Conservation (phyloP, 2,797 vertebrate species). For the Taeniopygia guttata region DNA sequence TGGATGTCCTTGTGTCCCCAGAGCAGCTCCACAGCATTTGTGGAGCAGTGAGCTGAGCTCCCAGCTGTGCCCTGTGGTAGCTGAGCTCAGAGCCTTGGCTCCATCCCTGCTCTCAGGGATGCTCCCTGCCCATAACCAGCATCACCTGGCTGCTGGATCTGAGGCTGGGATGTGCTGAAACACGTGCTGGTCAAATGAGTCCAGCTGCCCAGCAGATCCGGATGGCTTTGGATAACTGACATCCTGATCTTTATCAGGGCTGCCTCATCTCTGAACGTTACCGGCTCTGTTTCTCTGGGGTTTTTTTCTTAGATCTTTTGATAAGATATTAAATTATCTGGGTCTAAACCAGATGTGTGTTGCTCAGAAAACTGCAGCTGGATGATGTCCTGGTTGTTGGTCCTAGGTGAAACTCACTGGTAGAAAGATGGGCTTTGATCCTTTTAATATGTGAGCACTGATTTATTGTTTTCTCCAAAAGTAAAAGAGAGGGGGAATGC, state of each 20-base stretch:
- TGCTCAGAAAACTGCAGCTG: neutral
- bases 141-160: rapidly evolving
- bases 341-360: neutral
- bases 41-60: neutral
- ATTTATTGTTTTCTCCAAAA: neutral
- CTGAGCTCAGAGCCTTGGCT: neutral
- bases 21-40: neutral
- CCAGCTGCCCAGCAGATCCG: neutral
- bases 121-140: neutral
- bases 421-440: neutral
- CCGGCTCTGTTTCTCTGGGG: neutral
- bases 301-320: neutral
- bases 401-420: neutral
- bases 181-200: neutral
- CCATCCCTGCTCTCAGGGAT: neutral
- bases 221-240: neutral
- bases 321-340: neutral
- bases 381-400: neutral
- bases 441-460: neutral
- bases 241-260: neutral
- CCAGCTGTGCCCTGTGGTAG: neutral
- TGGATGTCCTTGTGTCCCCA: neutral
- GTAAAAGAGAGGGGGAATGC: neutral
- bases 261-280: neutral
- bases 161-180: neutral